phyloP scores from a whole-genome alignment of 1,140 invertebrate genomes.

The Centruroides sculpturatus region DNA sequence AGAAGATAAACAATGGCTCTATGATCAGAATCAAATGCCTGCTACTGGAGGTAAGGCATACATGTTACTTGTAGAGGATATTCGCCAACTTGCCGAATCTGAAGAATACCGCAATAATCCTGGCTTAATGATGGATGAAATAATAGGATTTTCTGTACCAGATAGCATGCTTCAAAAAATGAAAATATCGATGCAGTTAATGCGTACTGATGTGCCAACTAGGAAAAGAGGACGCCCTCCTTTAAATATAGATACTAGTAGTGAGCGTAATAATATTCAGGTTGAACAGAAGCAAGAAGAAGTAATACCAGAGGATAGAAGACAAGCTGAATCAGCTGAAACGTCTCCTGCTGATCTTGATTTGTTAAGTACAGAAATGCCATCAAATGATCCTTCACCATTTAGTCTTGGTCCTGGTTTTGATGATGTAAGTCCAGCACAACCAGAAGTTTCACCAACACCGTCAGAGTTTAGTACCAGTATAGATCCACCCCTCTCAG shows the following conservation, averaged over 20 bases:
- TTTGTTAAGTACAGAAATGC: slow-evolving; percentile 8
- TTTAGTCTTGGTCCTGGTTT: slow-evolving; percentile 14
- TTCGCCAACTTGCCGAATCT: slow-evolving; percentile 50
- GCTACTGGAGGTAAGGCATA: slow-evolving; percentile 62
- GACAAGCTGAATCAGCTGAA: slow-evolving; percentile 6
- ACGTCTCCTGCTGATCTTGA: slow-evolving; percentile 16
- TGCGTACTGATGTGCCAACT: slow-evolving; percentile 26
- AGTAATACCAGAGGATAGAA: slow-evolving; percentile 8
- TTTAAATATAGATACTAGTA: background rate
- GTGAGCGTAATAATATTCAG: background rate
- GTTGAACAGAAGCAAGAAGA: slow-evolving; percentile 6
- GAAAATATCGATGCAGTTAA: slow-evolving; percentile 26
- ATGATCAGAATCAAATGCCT: slow-evolving; percentile 55
- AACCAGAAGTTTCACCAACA: slow-evolving; percentile 13
- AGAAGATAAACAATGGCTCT: slow-evolving; percentile 67
- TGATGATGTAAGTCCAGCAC: slow-evolving; percentile 17
- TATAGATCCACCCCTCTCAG: slow-evolving; percentile 17
- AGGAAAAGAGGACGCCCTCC: slow-evolving; percentile 8
- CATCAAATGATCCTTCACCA: slow-evolving; percentile 12
- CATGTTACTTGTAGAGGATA: slow-evolving; percentile 63
- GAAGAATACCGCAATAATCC: slow-evolving; percentile 55
- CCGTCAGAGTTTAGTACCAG: slow-evolving; percentile 12
- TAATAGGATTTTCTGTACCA: slow-evolving; percentile 55
- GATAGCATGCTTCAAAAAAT: slow-evolving; percentile 56
- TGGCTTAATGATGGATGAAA: slow-evolving; percentile 43